Conservation (phyloP, 1,140 invertebrate species). For the Neotoxoptera formosana region DNA sequence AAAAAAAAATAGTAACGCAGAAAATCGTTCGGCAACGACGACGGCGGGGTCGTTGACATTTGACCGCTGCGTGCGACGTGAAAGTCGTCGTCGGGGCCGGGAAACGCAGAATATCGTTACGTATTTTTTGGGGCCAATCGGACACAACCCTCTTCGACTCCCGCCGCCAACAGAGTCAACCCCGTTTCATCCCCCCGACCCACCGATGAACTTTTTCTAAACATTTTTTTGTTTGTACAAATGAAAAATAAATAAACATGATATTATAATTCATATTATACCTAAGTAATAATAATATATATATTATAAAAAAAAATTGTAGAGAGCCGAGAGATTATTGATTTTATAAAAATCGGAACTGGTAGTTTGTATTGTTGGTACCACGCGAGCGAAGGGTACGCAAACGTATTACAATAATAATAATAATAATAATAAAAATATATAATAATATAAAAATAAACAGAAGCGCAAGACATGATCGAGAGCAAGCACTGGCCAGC, state of each 20-base stretch:
- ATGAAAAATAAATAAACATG: background rate
- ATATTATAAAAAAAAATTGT: background rate
- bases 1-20: constrained; percentile 7
- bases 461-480: background rate
- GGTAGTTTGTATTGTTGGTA: background rate
- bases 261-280: background rate
- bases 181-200: background rate
- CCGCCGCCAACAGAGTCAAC: background rate
- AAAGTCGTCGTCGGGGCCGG: background rate
- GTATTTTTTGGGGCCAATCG: background rate
- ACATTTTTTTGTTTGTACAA: background rate
- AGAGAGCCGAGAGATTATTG: background rate
- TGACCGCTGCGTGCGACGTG: constrained; percentile 32
- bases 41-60: constrained; percentile 42
- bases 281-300: background rate
- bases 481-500: background rate
- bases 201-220: background rate
- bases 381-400: background rate
- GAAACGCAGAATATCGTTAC: background rate
- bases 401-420: background rate
- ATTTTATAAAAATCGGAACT: background rate
- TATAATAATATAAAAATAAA: constrained; percentile 51
- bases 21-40: constrained; percentile 35
- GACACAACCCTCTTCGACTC: background rate
- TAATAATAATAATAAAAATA: background rate